These are phyloP conservation scores for Muscicapa adusta DNA, from an alignment of 2,113 vertebrate genomes.

Conservation along the genomic window DNA sequence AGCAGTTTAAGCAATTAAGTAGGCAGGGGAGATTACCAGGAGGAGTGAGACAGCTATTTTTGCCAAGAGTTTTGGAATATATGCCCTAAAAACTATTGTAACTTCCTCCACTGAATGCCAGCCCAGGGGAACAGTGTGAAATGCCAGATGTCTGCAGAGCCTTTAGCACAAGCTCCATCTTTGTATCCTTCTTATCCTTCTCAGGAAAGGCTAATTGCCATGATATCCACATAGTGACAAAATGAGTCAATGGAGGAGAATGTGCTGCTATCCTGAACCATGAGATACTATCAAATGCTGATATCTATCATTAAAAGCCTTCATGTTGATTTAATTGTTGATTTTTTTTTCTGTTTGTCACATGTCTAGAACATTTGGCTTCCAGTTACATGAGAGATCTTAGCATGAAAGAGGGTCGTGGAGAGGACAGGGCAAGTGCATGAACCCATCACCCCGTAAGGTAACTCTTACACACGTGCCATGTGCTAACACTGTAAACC, in stretches of 20 bases:
- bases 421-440: not conserved
- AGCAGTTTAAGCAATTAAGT: not conserved
- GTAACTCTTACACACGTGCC: not conserved
- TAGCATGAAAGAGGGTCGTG: not conserved
- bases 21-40: not conserved
- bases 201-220: not conserved
- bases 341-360: not conserved
- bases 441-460: not conserved
- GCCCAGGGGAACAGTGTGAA: not conserved
- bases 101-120: not conserved
- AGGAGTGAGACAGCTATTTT: not conserved
- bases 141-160: not conserved
- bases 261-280: not conserved
- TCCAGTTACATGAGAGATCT: not conserved
- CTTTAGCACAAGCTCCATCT: not conserved
- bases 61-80: not conserved
- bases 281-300: not conserved
- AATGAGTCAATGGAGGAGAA: not conserved
- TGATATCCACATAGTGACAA: not conserved
- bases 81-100: not conserved
- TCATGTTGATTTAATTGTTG: not conserved
- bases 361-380: not conserved
- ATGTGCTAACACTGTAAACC: constrained; percentile 17
- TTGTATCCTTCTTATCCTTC: not conserved
- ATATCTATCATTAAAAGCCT: not conserved